Evolutionary conservation across 2,888 invertebrate genomes (phyloP), one percentile per base, ranked within the genome.

Genomic region (Xestia ashworthii): DNA sequence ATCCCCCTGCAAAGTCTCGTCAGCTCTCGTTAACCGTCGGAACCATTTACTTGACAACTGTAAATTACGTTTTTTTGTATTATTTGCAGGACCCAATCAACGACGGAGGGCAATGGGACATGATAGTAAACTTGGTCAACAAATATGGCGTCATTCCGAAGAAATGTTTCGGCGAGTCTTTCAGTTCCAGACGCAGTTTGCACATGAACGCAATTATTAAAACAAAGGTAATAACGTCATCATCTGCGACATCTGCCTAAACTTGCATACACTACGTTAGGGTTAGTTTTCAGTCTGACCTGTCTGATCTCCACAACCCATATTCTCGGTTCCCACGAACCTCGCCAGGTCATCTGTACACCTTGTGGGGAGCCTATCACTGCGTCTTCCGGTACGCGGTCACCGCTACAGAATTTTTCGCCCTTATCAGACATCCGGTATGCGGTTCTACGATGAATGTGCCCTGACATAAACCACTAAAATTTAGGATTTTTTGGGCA

Each of bases 61-160:
- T 1, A 44, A 32, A 19, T 41, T 72, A 8, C 16, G 5, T 16
- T 5, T 32, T n/a, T 46, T 68, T 48, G 6, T 65, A 60, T 32
- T 60, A 3, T 46, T 32, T 14, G 0, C 90, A 98, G 97, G 98
- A 98, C 91, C 98, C 98, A n/a, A 98, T 98, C 72, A 97, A 97
- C 83, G 99, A 99, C 91, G 99, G 99, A 48, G 99, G 99, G 0
- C 99, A 99, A 93, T 99, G 99, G 99, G 98, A 99, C 92, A 99
- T 99, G 99, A 95, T 99, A 79, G 98, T 98, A 48, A 99, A 99
- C 94, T 95, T 99, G 38, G 98, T 99, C 76, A 98, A 98, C 93
- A 98, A 98, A 91, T 98, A 99, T 92, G 99, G 99, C 22, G 94
- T 99, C 73, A 97, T 99, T 96, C 99, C 99, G 74, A 99, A 99